Percentiles rank a stretch among this genome's conserved stretches.
These are phyloP conservation scores for Drosophila mayri DNA, from an alignment of 1,140 invertebrate genomes.

Conservation along the genomic window DNA sequence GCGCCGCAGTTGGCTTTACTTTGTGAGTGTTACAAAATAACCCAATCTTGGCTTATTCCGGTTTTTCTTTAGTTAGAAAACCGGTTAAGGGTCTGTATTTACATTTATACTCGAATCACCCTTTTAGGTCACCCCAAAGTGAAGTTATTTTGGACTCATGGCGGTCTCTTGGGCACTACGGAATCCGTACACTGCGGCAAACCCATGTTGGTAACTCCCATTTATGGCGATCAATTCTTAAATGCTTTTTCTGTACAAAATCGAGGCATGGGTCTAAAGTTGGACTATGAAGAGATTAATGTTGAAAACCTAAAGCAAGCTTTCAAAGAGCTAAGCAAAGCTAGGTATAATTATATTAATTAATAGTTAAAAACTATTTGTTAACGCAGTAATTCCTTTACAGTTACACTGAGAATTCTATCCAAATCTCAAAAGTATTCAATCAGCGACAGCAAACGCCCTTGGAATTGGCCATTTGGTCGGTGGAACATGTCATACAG, in stretches of 20 bases:
- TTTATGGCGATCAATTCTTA: conserved; percentile 89
- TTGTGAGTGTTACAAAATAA: conserved; percentile 85
- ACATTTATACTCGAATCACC: not conserved
- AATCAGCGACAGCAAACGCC: conserved; percentile 87
- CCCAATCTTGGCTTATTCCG: not conserved
- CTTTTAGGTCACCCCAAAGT: conserved; percentile 88
- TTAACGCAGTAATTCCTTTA: conserved; percentile 41
- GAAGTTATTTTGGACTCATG: conserved; percentile 90
- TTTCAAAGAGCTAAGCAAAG: conserved; percentile 48
- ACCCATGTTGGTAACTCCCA: conserved; percentile 90
- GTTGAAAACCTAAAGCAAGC: conserved; percentile 19
- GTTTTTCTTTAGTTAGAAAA: conserved; percentile 10
- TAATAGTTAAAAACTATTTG: not conserved
- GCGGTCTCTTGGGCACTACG: conserved; percentile 90
- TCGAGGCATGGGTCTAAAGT: conserved; percentile 87
- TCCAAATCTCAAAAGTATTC: conserved; percentile 87
- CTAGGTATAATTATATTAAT: conserved; percentile 31
- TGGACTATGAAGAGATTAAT: conserved; percentile 85
- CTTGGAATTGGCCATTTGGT: conserved; percentile 89
- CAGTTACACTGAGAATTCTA: conserved; percentile 85
- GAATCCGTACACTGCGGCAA: conserved; percentile 91
- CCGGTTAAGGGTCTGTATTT: conserved; percentile 5
- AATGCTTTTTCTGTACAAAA: conserved; percentile 87
- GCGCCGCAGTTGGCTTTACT: conserved; percentile 89
- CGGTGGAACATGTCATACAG: conserved; percentile 88